A percentile compares a stretch with the other conserved stretches of the same genome.
These are phyloP conservation scores for Saturnia japonica DNA, from an alignment of 2,888 invertebrate species.

Conservation along the genomic window DNA sequence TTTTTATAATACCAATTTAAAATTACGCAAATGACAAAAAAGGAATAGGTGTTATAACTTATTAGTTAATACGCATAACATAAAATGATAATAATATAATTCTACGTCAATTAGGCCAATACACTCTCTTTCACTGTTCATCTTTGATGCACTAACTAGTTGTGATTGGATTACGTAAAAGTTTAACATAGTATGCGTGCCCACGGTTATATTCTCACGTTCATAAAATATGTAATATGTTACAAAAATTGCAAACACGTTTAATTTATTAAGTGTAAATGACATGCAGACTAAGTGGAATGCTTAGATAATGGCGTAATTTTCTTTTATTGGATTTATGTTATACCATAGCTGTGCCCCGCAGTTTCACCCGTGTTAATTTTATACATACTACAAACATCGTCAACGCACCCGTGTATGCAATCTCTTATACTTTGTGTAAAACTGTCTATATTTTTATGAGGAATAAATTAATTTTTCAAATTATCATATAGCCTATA, in stretches of 20 bases:
- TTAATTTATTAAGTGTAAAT: constrained; percentile 18
- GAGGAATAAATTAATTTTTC: too few species aligned
- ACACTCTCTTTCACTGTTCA: constrained; percentile 64
- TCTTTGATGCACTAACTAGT: constrained; percentile 24
- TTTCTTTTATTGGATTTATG: neutral
- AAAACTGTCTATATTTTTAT: too few species aligned
- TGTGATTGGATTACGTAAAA: constrained; percentile 19
- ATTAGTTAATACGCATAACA: constrained; percentile 10
- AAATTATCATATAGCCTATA: too few species aligned
- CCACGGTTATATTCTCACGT: constrained; percentile 40
- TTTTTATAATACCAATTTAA: neutral
- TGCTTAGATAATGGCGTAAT: constrained; percentile 9
- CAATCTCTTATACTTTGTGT: too few species aligned
- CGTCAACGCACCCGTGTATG: too few species aligned
- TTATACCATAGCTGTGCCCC: too few species aligned
- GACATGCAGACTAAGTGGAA: neutral
- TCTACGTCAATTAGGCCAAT: constrained; percentile 52
- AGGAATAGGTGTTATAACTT: neutral
- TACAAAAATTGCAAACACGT: neutral
- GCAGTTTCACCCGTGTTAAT: too few species aligned
- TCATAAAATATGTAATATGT: constrained; percentile 32
- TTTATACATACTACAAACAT: too few species aligned
- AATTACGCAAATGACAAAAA: neutral
- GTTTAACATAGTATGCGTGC: constrained; percentile 4
- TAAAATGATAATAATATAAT: constrained; percentile 69